Percentiles rank a stretch among this genome's conserved stretches.
These are phyloP conservation scores for Cisticola juncidis DNA, from an alignment of 2,113 vertebrate species.

Conservation along the genomic window DNA sequence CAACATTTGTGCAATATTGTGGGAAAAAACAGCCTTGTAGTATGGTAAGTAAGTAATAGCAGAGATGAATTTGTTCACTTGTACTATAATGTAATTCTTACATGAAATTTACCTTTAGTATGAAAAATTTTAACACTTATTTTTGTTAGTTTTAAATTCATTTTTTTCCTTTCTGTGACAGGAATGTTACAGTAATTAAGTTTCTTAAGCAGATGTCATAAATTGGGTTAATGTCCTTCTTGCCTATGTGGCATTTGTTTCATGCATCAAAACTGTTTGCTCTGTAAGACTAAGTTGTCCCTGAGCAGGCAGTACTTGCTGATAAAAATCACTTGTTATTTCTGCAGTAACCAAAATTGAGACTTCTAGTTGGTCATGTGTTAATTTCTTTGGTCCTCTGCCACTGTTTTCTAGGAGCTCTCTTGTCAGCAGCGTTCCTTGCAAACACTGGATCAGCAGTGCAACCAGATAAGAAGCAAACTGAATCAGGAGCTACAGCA, in stretches of 20 bases:
- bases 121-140: not conserved
- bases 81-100: not conserved
- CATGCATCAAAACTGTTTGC: not conserved
- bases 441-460: constrained; percentile 80
- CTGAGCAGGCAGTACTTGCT: not conserved
- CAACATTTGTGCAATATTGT: not conserved
- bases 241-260: not conserved
- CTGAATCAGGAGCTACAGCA: constrained; percentile 87
- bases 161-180: not conserved
- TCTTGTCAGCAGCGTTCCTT: constrained; percentile 79
- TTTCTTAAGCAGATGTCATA: not conserved
- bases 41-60: not conserved
- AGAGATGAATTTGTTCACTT: not conserved
- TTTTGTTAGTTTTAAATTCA: not conserved
- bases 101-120: not conserved
- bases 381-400: not conserved
- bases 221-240: not conserved
- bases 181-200: not conserved
- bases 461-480: constrained; percentile 77
- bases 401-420: constrained; percentile 77
- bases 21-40: not conserved
- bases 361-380: not conserved
- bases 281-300: not conserved
- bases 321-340: not conserved
- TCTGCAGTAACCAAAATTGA: not conserved